phyloP scores from a whole-genome alignment of 2,888 invertebrate genomes.

The Panopea generosa region DNA sequence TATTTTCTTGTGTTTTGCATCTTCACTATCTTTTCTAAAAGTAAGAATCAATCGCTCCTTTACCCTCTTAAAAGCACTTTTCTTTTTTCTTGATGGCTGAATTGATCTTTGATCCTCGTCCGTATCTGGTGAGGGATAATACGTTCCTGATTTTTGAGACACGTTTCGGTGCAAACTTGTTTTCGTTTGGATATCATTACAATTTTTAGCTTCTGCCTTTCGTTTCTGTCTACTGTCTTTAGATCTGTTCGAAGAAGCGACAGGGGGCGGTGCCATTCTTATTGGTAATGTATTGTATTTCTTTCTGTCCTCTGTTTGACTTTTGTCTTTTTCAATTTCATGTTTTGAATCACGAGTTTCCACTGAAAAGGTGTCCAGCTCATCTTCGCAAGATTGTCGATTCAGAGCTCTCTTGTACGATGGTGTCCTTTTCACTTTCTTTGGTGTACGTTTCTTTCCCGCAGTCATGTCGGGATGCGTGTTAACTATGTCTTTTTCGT shows the following conservation, averaged over 20 bases:
- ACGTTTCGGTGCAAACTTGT: slow-evolving; percentile 30
- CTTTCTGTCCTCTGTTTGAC: slow-evolving; percentile 16
- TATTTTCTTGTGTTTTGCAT: slow-evolving; percentile 7
- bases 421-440: slow-evolving; percentile 50
- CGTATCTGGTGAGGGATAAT: slow-evolving; percentile 58
- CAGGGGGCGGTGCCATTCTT: slow-evolving; percentile 18
- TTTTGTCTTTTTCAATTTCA: background rate
- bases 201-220: too few relatives aligned
- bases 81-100: slow-evolving; percentile 52
- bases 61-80: slow-evolving; percentile 51
- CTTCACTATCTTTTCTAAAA: slow-evolving; percentile 40
- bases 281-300: slow-evolving; percentile 57
- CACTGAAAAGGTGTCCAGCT: slow-evolving; percentile 11
- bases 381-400: slow-evolving; percentile 35
- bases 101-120: slow-evolving; percentile 54
- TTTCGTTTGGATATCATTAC: background rate
- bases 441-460: slow-evolving; percentile 47
- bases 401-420: slow-evolving; percentile 53
- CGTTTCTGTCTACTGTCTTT: background rate
- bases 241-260: too few relatives aligned
- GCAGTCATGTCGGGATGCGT: slow-evolving; percentile 47
- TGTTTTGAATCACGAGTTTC: background rate
- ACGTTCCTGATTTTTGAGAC: slow-evolving; percentile 58
- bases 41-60: slow-evolving; percentile 53
- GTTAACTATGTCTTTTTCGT: slow-evolving; percentile 37